Evolutionary conservation across 2,797 vertebrate species (phyloP).

Genomic region (Natrix natrix): DNA sequence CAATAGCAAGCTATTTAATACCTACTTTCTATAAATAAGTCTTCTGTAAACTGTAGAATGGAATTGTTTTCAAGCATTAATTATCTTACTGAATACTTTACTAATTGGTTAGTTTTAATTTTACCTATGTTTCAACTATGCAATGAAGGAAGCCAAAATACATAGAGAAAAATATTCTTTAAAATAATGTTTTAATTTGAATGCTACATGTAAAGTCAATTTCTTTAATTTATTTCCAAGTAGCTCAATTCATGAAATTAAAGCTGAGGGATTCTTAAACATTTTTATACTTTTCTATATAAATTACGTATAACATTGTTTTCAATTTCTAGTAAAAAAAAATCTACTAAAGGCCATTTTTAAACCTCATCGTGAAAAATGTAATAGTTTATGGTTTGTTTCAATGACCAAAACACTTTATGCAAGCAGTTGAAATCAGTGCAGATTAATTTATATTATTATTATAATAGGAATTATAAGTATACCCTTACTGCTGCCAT

Average conservation of each 20-base stretch:
- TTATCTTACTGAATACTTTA: background rate
- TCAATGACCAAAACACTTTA: background rate
- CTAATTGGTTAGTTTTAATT: background rate
- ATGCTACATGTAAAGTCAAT: accelerated
- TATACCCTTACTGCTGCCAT: too few species aligned
- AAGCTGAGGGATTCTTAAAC: background rate
- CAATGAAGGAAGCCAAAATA: background rate
- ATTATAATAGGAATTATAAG: background rate
- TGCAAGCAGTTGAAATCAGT: background rate
- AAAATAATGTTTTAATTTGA: background rate
- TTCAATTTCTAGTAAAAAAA: background rate
- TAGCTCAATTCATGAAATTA: background rate
- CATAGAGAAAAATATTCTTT: accelerated
- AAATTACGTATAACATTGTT: background rate
- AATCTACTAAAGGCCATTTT: background rate
- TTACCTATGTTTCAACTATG: accelerated
- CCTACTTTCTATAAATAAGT: background rate
- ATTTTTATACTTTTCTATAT: background rate
- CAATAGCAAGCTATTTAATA: background rate
- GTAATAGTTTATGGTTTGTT: background rate
- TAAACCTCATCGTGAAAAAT: background rate
- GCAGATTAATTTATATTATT: background rate
- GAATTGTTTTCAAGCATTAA: background rate
- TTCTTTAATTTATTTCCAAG: background rate
- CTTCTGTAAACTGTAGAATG: background rate